Conservation (phyloP, 2,113 vertebrate genomes). For the Clupea harengus region DNA sequence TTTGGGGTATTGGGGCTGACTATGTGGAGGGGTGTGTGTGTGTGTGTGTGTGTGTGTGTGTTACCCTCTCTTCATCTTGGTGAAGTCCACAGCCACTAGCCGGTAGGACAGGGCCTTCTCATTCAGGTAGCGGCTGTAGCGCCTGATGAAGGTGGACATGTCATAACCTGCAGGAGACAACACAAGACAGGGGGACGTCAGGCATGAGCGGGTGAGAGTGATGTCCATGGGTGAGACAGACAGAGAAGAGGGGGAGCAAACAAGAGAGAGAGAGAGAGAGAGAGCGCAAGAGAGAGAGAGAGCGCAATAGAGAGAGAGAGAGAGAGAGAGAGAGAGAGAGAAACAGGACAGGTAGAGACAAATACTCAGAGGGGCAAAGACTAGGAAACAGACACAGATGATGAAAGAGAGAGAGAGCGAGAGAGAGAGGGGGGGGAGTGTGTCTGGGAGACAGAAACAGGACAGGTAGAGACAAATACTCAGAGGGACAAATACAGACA, state of each 20-base stretch:
- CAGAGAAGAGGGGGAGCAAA: too few relatives aligned
- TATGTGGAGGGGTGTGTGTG: neutral
- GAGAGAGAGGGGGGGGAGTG: fast-evolving
- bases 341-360: neutral
- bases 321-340: neutral
- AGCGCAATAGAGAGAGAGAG: neutral
- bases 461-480: conserved; percentile 19
- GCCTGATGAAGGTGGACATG: conserved; percentile 94
- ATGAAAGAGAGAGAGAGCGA: neutral
- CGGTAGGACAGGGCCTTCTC: conserved; percentile 94
- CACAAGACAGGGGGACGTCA: neutral
- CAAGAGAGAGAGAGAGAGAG: neutral
- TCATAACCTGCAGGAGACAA: conserved; percentile 77
- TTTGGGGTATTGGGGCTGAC: neutral
- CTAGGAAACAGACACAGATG: neutral
- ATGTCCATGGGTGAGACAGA: neutral
- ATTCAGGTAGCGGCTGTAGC: conserved; percentile 94
- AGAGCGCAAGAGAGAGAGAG: neutral
- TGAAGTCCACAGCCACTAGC: conserved; percentile 90
- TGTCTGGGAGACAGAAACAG: neutral
- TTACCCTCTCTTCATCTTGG: conserved; percentile 94
- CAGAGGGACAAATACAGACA: neutral
- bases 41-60: neutral
- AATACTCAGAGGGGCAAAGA: neutral
- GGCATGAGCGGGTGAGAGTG: neutral